Conservation (phyloP, 2,797 vertebrate species). For the Chelon labrosus region DNA sequence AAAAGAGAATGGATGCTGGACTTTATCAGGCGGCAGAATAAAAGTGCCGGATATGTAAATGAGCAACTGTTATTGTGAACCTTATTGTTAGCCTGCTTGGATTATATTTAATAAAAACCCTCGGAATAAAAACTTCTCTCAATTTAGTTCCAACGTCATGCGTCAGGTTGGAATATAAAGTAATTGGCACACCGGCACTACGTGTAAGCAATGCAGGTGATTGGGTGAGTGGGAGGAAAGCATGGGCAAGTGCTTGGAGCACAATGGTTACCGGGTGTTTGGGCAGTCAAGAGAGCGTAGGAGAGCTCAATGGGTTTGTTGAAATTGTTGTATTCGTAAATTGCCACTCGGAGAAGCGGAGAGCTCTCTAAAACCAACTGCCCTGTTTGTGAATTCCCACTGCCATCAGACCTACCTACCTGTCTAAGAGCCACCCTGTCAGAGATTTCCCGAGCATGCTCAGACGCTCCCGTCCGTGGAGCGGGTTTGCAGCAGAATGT, state of each 20-base stretch:
- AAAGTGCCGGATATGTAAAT: not conserved
- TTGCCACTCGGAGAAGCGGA: constrained; percentile 67
- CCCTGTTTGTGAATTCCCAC: constrained; percentile 55
- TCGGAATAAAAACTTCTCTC: not conserved
- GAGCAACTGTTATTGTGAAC: no score
- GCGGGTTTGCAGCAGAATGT: constrained; percentile 13
- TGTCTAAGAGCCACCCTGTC: constrained; percentile 48
- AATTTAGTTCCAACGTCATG: constrained; percentile 4
- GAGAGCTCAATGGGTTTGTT: constrained; percentile 71
- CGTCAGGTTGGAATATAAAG: constrained; percentile 6
- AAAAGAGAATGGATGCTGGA: not conserved
- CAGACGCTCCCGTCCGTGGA: constrained; percentile 5
- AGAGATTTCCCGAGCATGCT: constrained; percentile 53
- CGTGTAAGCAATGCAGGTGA: constrained; percentile 52
- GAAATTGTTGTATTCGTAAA: constrained; percentile 72
- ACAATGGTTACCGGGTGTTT: constrained; percentile 66
- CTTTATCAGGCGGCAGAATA: not conserved
- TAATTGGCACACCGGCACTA: constrained; percentile 23
- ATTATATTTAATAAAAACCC: not conserved
- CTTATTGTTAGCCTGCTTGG: not conserved
- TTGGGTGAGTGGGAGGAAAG: constrained; percentile 66
- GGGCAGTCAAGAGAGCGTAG: constrained; percentile 74
- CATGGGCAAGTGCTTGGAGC: constrained; percentile 64
- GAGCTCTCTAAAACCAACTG: constrained; percentile 64
- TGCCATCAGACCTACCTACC: constrained; percentile 46